Evolutionary conservation across 2,797 vertebrate species (phyloP), one percentile per base, ranked within the genome.

Genomic region (Muscicapa striata): DNA sequence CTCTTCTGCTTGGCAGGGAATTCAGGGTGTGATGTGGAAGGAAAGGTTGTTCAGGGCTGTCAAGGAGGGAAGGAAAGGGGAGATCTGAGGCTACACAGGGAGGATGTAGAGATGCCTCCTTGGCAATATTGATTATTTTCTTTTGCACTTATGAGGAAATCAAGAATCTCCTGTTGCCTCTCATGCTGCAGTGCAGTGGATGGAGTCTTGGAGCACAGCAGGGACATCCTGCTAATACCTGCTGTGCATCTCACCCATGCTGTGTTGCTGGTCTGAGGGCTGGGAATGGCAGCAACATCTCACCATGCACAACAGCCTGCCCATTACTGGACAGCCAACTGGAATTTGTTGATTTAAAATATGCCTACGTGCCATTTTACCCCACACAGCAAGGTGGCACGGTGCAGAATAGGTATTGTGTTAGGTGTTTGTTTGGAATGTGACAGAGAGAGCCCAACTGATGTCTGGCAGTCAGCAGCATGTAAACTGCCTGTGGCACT

Each of bases 341-440:
- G 24, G 13, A 70, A 59, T 78, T 1, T 62, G 11, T 30, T 82
- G 13, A 17, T 68, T 70, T 87, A 34, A 62, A 81, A 29, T 30
- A 21, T 67, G 18, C 52, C 62, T 81, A 6, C 0, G 0, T 77
- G 40, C 6, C 17, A 12, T 46, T 78, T 62, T 62, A 59, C 16
- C 41, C 15, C 30, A 19, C 14, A 12, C 0, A 78, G 36, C 16
- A 48, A 10, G n/a, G 57, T 1, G 7, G 15, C n/a, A 32, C 29
- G n/a, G 45, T 59, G 45, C 7, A 10, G 54, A 48, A 29, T 14
- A 40, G 13, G 10, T 59, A 3, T 61, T 78, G 49, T 46, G 49
- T 51, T 38, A 19, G n/a, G 30, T 46, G 22, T 64, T 58, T 83
- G 6, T 12, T 45, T 80, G 68, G 21, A 57, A 43, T 20, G 49